phyloP scores from a whole-genome alignment of 2,888 invertebrate genomes.

The Dorcus hopei region DNA sequence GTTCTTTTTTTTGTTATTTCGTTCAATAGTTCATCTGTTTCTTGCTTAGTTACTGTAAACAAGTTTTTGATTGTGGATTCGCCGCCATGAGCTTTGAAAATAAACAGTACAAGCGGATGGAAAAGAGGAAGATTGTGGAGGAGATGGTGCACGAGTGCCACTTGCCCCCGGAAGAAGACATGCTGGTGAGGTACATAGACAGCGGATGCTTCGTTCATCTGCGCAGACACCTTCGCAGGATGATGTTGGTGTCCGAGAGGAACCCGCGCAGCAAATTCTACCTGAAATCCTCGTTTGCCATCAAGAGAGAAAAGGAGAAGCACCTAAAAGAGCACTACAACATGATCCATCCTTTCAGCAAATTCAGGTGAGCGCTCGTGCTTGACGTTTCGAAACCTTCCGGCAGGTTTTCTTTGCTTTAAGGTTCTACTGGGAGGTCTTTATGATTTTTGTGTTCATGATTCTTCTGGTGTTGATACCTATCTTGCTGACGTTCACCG shows the following conservation, averaged over 20 bases:
- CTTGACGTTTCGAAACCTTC: not conserved
- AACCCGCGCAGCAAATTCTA: constrained; percentile 23
- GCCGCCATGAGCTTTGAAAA: not conserved
- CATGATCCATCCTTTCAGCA: constrained; percentile 28
- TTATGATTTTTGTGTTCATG: constrained; percentile 10
- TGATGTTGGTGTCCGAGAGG: constrained; percentile 24
- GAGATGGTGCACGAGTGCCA: constrained; percentile 18
- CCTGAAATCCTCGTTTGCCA: constrained; percentile 23
- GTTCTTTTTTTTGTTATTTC: no score
- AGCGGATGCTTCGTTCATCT: constrained; percentile 26
- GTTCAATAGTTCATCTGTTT: no score
- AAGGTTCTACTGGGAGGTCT: constrained; percentile 17
- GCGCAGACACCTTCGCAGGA: constrained; percentile 23
- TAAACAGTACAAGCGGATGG: constrained; percentile 2
- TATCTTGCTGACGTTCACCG: not conserved
- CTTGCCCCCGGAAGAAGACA: constrained; percentile 23
- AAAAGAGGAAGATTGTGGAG: constrained; percentile 1
- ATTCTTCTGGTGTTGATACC: constrained; percentile 9
- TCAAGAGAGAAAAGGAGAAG: constrained; percentile 19
- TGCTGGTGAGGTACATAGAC: constrained; percentile 25
- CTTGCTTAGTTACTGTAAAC: no score
- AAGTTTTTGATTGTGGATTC: no score
- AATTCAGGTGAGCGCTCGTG: constrained; percentile 29
- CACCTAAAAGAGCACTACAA: constrained; percentile 24
- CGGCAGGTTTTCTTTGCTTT: not conserved